Conservation (phyloP, 1,140 invertebrate genomes). For the Camponotus vicinus region DNA sequence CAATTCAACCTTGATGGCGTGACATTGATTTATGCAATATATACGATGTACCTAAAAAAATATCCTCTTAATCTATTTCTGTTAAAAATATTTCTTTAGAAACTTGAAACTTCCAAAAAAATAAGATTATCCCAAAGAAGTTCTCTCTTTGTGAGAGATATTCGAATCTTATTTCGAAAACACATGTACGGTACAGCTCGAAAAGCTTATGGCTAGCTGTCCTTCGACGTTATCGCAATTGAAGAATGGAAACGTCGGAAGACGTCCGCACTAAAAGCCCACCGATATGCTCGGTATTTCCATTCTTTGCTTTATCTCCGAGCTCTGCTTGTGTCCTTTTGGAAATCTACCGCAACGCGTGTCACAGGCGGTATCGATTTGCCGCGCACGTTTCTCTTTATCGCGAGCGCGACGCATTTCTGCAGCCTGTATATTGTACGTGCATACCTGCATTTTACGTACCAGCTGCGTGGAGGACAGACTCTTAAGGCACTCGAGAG, state of each 20-base stretch:
- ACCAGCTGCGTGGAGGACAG: background rate
- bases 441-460: too few species aligned
- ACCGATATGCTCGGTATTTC: constrained; percentile 21
- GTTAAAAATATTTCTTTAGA: too few species aligned
- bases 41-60: too few species aligned
- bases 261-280: background rate
- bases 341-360: constrained; percentile 37
- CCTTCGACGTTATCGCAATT: constrained; percentile 17
- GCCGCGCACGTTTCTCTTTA: constrained; percentile 54
- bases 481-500: background rate
- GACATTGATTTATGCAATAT: too few species aligned
- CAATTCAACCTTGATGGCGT: background rate
- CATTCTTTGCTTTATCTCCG: constrained; percentile 29
- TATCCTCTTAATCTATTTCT: too few species aligned
- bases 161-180: background rate
- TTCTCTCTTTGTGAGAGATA: background rate
- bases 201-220: background rate
- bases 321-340: constrained; percentile 22
- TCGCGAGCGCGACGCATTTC: constrained; percentile 24
- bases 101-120: too few species aligned
- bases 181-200: background rate
- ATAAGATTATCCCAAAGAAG: too few species aligned
- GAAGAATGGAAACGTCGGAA: background rate
- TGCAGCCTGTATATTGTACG: background rate
- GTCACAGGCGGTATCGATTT: constrained; percentile 47